Base-by-base conservation (phyloP, 2,888 invertebrate species). In the Lobophora halterata region DNA sequence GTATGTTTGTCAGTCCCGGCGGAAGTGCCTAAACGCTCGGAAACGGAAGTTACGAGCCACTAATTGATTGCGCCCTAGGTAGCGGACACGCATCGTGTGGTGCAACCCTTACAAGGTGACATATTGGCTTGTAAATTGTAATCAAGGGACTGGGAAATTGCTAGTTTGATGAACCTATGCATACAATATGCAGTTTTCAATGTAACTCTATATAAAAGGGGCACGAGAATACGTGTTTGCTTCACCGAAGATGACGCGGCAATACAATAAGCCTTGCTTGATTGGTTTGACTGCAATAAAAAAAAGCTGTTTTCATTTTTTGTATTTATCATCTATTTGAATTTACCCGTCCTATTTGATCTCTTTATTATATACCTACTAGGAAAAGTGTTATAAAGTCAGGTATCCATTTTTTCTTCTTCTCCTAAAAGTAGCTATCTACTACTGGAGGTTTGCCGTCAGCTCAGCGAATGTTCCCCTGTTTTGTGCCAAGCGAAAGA, bases 1-100 rank as follows among this genome's bases (percentile, higher is more conserved):
- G 14, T 25, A 35, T 42, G 33, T 43, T 37, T 43, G 36, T 37
- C 29, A 62, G 63, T 61, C 70, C 74, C 71, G 64, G 71, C 82
- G 85, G 85, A 86, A 77, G 81, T 77, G 63, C 70, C 77, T 83
- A 82, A 82, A 82, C 80, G 79, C 69, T 80, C 79, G 80, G 79
- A 79, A 79, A 65, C 81, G 83, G 83, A 82, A 82, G 77, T 74
- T 43, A 43, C 70, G 23, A 76, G 72, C 70, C 67, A 65, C 77
- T 86, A 87, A 87, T 87, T 86, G 85, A 87, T 83, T 85, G 80
- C 60, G 59, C 71, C 73, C 65, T 49, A 58, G 55, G 59, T 34
- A 23, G 46, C 19, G 38, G 58, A 60, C 58, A 62, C 60, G 61
- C 59, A 67, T 61, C 61, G 20, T 27, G 62, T 21, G 61, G 45